These are phyloP conservation scores for Procambarus clarkii DNA, from an alignment of 1,140 invertebrate genomes.

Conservation along the genomic window DNA sequence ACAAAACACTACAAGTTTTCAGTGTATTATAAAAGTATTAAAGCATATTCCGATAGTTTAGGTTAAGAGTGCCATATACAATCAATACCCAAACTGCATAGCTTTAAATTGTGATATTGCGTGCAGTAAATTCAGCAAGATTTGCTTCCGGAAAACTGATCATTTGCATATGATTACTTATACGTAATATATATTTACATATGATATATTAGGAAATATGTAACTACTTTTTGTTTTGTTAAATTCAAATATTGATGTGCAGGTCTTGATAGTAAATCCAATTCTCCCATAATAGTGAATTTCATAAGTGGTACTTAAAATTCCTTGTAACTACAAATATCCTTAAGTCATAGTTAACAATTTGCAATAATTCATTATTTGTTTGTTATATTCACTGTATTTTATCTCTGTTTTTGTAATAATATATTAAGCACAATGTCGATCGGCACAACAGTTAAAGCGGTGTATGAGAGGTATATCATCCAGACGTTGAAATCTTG, in stretches of 20 bases:
- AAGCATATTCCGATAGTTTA: too few relatives aligned
- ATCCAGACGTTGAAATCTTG: background rate
- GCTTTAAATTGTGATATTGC: too few relatives aligned
- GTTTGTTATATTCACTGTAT: background rate
- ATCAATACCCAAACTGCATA: too few relatives aligned
- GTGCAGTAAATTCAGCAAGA: too few relatives aligned
- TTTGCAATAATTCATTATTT: background rate
- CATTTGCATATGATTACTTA: background rate
- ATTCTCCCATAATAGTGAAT: background rate
- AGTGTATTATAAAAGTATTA: too few relatives aligned
- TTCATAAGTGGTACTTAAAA: background rate
- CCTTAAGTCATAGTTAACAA: background rate
- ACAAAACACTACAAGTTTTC: too few relatives aligned
- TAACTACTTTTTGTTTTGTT: too few relatives aligned
- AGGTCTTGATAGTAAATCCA: background rate
- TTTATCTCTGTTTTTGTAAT: too few relatives aligned
- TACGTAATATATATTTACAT: background rate
- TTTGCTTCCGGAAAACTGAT: too few relatives aligned
- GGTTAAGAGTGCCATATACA: too few relatives aligned
- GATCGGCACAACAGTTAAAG: background rate
- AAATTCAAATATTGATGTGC: too few relatives aligned
- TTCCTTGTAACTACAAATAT: background rate
- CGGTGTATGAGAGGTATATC: background rate
- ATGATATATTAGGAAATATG: background rate
- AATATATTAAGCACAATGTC: background rate